Conservation (phyloP, 2,113 vertebrate species). For the Sus scrofa region T2T-Sscrofa CM000824.6:220069501-220070000, state of each 20-base stretch:
- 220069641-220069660: not conserved
- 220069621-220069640: not conserved
- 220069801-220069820: not conserved
- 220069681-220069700: not conserved
- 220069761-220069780: not conserved
- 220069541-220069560: no score
- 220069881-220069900: not conserved
- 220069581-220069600: no score
- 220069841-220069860: not conserved
- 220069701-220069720: not conserved
- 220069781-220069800: accelerated
- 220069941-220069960: not conserved
- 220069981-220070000: not conserved
- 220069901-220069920: accelerated
- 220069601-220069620: not conserved
- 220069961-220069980: not conserved
- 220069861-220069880: not conserved
- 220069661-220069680: not conserved
- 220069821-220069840: not conserved
- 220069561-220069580: no score
- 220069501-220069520: no score
- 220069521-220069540: no score
- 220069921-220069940: not conserved
- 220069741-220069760: not conserved
- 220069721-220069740: no score